phyloP scores from a whole-genome alignment of 2,888 invertebrate species.

The Podabrus alpinus region DNA sequence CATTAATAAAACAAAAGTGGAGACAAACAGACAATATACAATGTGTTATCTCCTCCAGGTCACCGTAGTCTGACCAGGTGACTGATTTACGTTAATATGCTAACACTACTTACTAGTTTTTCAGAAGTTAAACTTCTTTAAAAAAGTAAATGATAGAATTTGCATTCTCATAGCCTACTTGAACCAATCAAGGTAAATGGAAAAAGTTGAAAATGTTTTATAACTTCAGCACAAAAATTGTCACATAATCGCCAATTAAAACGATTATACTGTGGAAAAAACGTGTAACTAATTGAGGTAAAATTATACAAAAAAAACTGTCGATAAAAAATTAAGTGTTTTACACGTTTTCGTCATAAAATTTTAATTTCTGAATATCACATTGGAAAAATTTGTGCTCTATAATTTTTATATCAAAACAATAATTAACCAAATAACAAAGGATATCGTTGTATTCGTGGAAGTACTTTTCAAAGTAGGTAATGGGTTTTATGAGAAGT shows the following conservation, averaged over 20 bases:
- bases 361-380: background rate
- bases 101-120: background rate
- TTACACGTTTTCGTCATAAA: background rate
- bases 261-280: background rate
- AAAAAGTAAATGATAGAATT: background rate
- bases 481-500: background rate
- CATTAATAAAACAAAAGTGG: background rate
- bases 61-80: background rate
- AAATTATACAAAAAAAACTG: background rate
- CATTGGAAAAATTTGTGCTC: background rate
- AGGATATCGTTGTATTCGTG: background rate
- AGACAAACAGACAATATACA: background rate
- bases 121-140: background rate
- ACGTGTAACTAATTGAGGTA: background rate
- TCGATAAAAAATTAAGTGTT: background rate
- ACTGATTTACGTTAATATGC: background rate
- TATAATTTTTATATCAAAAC: background rate
- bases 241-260: background rate
- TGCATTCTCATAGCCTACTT: background rate
- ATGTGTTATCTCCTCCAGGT: background rate
- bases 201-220: background rate
- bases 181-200: background rate
- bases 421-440: background rate
- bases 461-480: background rate
- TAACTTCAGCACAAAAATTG: background rate